phyloP scores from a whole-genome alignment of 2,113 vertebrate genomes.

The Thryonomys swinderianus region DNA sequence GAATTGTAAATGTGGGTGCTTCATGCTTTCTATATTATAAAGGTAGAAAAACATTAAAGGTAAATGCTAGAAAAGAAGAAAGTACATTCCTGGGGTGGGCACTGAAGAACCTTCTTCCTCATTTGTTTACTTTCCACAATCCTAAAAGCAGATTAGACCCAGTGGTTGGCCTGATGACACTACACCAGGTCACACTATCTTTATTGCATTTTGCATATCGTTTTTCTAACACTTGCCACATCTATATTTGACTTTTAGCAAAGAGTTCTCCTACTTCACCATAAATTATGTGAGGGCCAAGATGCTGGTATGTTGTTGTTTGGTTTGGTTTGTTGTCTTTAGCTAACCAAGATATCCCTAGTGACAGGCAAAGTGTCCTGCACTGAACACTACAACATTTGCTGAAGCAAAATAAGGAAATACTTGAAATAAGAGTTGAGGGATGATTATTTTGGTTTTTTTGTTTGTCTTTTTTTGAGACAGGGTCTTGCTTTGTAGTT shows the following conservation, averaged over 20 bases:
- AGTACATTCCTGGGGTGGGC: neutral
- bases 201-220: rapidly evolving
- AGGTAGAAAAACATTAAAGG: neutral
- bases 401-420: neutral
- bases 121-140: neutral
- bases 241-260: neutral
- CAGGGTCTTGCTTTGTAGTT: too few relatives aligned
- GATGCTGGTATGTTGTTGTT: neutral
- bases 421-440: neutral
- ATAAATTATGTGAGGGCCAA: neutral
- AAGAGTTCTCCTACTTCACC: neutral
- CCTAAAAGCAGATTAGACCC: neutral
- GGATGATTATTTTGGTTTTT: neutral
- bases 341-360: neutral
- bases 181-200: rapidly evolving
- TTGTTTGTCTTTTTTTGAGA: too few relatives aligned
- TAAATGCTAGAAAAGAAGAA: neutral
- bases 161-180: neutral
- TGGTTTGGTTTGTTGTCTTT: neutral
- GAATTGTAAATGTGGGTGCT: neutral
- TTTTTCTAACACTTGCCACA: neutral
- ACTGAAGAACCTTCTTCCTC: neutral
- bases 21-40: neutral
- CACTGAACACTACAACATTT: neutral
- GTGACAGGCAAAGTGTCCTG: neutral